These are phyloP conservation scores for Tinea trinotella DNA, from an alignment of 2,888 invertebrate genomes.

Conservation along the genomic window DNA sequence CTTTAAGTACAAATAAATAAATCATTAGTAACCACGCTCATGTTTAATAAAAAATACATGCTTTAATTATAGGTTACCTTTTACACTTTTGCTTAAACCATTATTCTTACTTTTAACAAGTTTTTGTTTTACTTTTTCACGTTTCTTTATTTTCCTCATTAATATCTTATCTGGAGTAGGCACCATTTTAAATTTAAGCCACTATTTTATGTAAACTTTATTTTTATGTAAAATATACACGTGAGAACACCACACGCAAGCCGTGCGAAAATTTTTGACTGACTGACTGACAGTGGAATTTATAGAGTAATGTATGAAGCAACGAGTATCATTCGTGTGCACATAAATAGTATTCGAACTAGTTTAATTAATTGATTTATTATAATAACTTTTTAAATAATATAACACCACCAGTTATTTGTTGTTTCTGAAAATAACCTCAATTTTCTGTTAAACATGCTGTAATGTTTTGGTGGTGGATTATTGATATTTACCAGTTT, in stretches of 20 bases:
- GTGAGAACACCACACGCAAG: neutral
- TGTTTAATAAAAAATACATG: slow-evolving; percentile 25
- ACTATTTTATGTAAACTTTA: neutral
- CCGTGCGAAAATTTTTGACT: too few species aligned
- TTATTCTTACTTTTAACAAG: slow-evolving; percentile 63
- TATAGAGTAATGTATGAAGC: too few species aligned
- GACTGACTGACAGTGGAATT: too few species aligned
- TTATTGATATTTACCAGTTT: too few species aligned
- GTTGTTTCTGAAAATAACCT: too few species aligned
- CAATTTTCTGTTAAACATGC: too few species aligned
- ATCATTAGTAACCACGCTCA: neutral
- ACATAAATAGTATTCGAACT: too few species aligned
- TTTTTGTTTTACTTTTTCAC: slow-evolving; percentile 79
- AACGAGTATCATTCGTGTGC: too few species aligned
- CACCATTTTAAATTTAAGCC: slow-evolving; percentile 40
- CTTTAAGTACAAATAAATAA: slow-evolving; percentile 21
- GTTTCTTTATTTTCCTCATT: slow-evolving; percentile 83
- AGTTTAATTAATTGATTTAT: too few species aligned
- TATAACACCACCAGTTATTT: too few species aligned
- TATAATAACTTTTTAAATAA: too few species aligned
- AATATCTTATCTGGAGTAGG: slow-evolving; percentile 79
- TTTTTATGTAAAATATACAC: slow-evolving; percentile 4
- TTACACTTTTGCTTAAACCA: slow-evolving; percentile 21
- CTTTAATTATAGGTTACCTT: slow-evolving; percentile 31
- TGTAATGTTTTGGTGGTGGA: too few species aligned